Evolutionary conservation across 2,888 invertebrate genomes (phyloP).

Genomic region (Cheilosia vulpina): DNA sequence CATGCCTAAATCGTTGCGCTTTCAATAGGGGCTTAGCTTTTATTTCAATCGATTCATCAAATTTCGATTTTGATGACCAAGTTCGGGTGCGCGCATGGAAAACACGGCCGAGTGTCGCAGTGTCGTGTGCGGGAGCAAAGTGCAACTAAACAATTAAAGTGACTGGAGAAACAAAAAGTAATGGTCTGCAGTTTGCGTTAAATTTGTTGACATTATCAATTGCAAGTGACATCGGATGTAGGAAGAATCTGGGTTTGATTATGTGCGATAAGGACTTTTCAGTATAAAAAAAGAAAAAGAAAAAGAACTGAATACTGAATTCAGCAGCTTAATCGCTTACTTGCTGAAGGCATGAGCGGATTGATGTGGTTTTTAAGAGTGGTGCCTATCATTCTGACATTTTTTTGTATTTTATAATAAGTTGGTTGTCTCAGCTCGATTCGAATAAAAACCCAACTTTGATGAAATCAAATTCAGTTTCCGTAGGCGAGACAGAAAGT

Average conservation of each 20-base stretch:
- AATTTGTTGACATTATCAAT: constrained; percentile 34
- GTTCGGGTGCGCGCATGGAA: neutral
- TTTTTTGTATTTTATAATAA: too few relatives aligned
- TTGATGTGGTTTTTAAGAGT: too few relatives aligned
- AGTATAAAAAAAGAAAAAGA: too few relatives aligned
- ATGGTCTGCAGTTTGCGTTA: constrained; percentile 38
- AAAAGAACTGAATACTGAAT: too few relatives aligned
- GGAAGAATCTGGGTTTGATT: neutral
- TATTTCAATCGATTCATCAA: constrained; percentile 43
- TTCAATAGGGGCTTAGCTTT: constrained; percentile 1
- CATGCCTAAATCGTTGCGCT: neutral
- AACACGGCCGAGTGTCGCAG: neutral
- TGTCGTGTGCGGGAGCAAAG: constrained; percentile 31
- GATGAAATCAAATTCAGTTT: too few relatives aligned
- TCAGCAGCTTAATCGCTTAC: too few relatives aligned
- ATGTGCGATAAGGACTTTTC: too few relatives aligned
- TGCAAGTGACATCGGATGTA: constrained; percentile 8
- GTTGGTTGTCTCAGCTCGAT: too few relatives aligned
- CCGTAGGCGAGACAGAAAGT: too few relatives aligned
- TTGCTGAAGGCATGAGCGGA: too few relatives aligned
- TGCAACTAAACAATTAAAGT: constrained; percentile 57
- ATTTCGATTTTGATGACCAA: constrained; percentile 41
- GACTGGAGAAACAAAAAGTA: neutral
- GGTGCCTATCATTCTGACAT: too few relatives aligned
- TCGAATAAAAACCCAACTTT: too few relatives aligned